These are phyloP conservation scores for Poeciliopsis occidentalis DNA, from an alignment of 2,113 vertebrate species.

Conservation along the genomic window DNA sequence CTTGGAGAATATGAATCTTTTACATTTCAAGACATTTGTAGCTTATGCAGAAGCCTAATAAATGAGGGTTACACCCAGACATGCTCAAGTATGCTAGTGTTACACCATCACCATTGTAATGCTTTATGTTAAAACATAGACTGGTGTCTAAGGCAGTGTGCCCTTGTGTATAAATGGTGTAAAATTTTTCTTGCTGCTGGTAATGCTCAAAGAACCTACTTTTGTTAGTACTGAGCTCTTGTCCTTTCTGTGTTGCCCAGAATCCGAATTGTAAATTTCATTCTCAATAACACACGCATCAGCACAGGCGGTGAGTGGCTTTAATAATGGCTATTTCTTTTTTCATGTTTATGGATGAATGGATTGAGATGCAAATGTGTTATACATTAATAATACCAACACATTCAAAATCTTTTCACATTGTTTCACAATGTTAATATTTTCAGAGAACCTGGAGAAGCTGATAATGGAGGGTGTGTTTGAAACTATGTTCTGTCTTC, in stretches of 20 bases:
- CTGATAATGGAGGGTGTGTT: slow-evolving; percentile 83
- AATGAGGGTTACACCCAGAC: too few species aligned
- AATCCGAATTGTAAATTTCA: slow-evolving; percentile 86
- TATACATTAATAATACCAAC: background rate
- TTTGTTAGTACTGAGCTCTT: background rate
- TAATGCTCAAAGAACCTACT: background rate
- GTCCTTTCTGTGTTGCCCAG: slow-evolving; percentile 68
- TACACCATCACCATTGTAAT: too few species aligned
- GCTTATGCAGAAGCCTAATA: too few species aligned
- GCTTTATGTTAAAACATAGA: too few species aligned
- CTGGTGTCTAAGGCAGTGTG: too few species aligned
- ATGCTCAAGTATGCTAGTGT: too few species aligned
- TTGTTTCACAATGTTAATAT: background rate
- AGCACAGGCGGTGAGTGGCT: slow-evolving; percentile 76
- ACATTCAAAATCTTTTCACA: background rate
- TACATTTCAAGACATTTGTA: too few species aligned
- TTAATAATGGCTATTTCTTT: background rate
- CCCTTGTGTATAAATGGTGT: too few species aligned
- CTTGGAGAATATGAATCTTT: too few species aligned
- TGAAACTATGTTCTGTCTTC: slow-evolving; percentile 86
- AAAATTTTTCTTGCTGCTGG: too few species aligned
- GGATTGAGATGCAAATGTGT: background rate
- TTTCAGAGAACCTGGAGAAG: slow-evolving; percentile 78
- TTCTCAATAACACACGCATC: slow-evolving; percentile 74
- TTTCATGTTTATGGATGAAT: background rate